These are phyloP conservation scores for Neelides folsomi DNA, from an alignment of 2,888 invertebrate genomes.

Conservation along the genomic window DNA sequence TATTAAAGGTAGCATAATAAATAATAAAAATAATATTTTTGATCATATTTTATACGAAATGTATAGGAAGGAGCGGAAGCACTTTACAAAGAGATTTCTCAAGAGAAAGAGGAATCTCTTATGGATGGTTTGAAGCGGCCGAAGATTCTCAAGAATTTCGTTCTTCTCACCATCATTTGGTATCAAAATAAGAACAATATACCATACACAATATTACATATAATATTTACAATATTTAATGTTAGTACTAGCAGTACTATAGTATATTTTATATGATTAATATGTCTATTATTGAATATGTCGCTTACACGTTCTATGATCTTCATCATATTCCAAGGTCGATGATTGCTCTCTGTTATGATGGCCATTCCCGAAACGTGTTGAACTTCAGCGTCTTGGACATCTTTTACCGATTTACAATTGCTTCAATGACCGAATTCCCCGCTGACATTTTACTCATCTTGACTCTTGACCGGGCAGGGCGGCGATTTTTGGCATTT, in stretches of 20 bases:
- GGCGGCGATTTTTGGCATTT: slow-evolving; percentile 70
- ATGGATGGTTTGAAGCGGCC: slow-evolving; percentile 68
- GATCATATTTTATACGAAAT: no score
- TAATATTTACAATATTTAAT: no score
- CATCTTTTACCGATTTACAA: slow-evolving; percentile 11
- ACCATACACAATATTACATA: no score
- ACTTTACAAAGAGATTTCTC: slow-evolving; percentile 19
- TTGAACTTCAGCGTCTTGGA: slow-evolving; percentile 46
- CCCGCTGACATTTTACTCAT: slow-evolving; percentile 73
- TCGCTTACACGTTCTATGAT: background rate
- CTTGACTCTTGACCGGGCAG: slow-evolving; percentile 62
- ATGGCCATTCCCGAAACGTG: slow-evolving; percentile 77
- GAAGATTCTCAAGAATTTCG: slow-evolving; percentile 57
- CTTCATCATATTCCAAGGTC: slow-evolving; percentile 43
- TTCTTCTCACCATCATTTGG: slow-evolving; percentile 70
- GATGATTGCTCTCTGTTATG: slow-evolving; percentile 75
- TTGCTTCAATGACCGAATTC: slow-evolving; percentile 68
- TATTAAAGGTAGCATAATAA: no score
- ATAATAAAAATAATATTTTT: no score
- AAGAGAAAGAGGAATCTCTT: slow-evolving; percentile 55
- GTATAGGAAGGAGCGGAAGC: slow-evolving; percentile 50
- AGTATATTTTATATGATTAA: no score
- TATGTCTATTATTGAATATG: background rate
- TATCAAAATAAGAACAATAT: no score
- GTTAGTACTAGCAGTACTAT: no score